Base-by-base conservation (phyloP, 2,797 vertebrate genomes). In the Phrynocephalus forsythii region DNA sequence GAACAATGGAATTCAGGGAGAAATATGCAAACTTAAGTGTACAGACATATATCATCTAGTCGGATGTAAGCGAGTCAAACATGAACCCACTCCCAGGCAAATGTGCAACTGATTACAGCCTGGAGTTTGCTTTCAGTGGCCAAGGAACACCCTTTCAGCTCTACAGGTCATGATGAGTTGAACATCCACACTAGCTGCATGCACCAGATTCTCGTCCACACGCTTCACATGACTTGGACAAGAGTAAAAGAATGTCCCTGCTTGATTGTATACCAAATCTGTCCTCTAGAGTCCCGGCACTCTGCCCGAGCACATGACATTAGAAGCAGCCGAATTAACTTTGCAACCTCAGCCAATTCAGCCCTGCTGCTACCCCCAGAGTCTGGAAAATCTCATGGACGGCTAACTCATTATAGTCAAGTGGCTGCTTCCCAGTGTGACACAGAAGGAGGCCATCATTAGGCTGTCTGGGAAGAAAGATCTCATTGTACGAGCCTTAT, bases 401-500 rank as follows among this genome's bases (percentile, higher is more conserved):
- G 92, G 87, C 90, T 90, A 91, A 88, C 83, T 92, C 91, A 92
- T 88, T 93, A 90, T 93, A 93, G 90, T 94, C 93, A 94, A 92
- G 90, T 33, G 86, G 86, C 81, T 94, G 88, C 88, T 93, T 95
- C 95, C 89, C 93, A 90, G 24, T 91, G 86, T 86, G 86, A 80
- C 92, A 91, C 83, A 84, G 90, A 93, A 90, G 85, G 94, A 95
- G 92, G 84, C 0, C 0, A 91, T 93, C 93, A 95, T 95, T 93
- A 94, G 91, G 89, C 91, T 86, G 91, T 87, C 83, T 78, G 86
- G 90, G 30, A 30, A 38, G 79, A 92, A 91, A 88, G 91, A 91
- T 81, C 80, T 91, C 90, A 92, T 93, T 95, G 91, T 93, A 91
- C 87, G 92, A 90, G 84, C 78, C 88, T 90, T 93, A 94, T 92